Evolutionary conservation across 37 sponge, comb jelly and placozoan genomes (phyloP), one percentile per base, ranked within the genome.

Genomic region (Chondrilla cf. caribensis): DNA sequence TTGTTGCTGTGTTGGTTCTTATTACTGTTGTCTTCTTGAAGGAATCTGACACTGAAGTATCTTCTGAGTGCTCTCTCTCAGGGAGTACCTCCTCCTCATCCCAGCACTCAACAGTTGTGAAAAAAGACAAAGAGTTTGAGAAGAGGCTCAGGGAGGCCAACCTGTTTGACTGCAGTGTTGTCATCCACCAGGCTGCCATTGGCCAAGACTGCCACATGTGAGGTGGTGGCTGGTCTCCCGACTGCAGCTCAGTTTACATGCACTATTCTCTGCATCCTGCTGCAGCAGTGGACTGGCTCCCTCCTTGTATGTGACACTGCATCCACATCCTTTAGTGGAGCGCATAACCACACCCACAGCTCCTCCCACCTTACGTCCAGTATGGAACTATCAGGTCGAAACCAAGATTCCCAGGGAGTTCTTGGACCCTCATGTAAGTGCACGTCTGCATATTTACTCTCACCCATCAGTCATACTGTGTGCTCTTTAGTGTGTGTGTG

Each of bases 281-380:
- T 14, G 51, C 51, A 78, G 85, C 0, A 1, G 33, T 5, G 72
- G 51, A 14, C 24, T 37, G 47, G 21, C 28, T 44, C 79, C 86
- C 2, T 57, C 60, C 84, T 60, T 79, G 0, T 93, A 89, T 60
- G 89, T 89, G 33, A 86, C 79, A 9, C 29, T 81, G 8, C 93
- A 89, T 38, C 87, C 87, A 36, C 93, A 93, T 68, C 87, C 89
- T 60, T 71, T 22, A 24, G 78, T 86, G 35, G 84, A 86, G 26
- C 80, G 71, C 32, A 60, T 93, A 2, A 43, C 58, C 37, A 93
- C 87, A 2, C 57, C 84, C 2, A 3, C 43, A 38, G 65, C 66
- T 0, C 64, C 55, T 33, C 21, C 31, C 37, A 39, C 70, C 8
- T 58, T 14, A 18, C 36, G 32, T 0, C 86, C 87, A 19, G 58